Base-by-base conservation (phyloP, 2,888 invertebrate species). In the Drosophila falleni region DNA sequence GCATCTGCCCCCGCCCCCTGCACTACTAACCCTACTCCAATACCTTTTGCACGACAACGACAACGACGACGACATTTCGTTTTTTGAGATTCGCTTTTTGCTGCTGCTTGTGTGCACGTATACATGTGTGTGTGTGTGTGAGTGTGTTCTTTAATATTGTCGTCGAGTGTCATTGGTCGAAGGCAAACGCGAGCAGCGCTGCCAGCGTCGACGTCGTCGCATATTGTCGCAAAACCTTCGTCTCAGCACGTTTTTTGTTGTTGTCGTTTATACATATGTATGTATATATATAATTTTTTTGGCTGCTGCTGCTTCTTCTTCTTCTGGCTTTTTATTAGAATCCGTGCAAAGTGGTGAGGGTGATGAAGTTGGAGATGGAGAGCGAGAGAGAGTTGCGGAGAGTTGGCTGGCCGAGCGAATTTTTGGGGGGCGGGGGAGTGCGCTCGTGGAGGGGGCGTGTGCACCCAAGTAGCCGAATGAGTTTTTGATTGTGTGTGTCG, bases 161-260 rank as follows among this genome's bases (percentile, higher is more conserved):
- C 91, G 91, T 90, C 89, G 91, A 91, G 91, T 92, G 91, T 92
- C 92, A 92, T 92, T 92, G 91, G 91, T 90, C 90, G 90, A 87
- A 74, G 62, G 66, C 71, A 71, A 82, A 73, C 74, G 70, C 73
- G 53, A 65, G 74, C 79, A 67, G 71, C 69, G 81, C 80, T 59
- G 80, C 69, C 62, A 53, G 31, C 71, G 69, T 59, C 60, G 37
- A 58, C 66, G 63, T 69, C 71, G 75, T 78, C 80, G 80, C 81
- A 82, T 79, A 72, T 85, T 85, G 82, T 75, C 81, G 67, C 81
- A 71, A 78, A 81, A 79, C 74, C 80, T 81, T 79, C 72, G 71
- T 75, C 55, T 64, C 62, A 15, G 39, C 54, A 35, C 46, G 35
- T 63, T 63, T 44, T 37, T 49, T 55, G 11, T 29, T 26, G 19